Conservation (phyloP, 2,888 invertebrate species). For the Mesopsocus fuscifrons region DNA sequence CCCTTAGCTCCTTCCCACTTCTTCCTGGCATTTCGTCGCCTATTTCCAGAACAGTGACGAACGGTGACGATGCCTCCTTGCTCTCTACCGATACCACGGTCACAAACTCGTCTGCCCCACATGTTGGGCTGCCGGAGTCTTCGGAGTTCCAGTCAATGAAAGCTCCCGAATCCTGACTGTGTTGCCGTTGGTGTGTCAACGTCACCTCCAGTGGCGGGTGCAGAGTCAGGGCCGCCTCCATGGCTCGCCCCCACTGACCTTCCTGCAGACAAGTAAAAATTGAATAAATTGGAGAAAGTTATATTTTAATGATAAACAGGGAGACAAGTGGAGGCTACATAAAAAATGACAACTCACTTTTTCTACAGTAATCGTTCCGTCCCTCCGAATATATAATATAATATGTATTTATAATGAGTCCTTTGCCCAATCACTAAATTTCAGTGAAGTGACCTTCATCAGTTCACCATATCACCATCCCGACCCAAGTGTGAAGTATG, state of each 20-base stretch:
- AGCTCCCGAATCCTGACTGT: conserved; percentile 21
- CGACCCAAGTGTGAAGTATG: too few species aligned
- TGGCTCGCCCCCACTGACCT: neutral
- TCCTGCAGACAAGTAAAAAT: too few species aligned
- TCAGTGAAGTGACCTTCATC: too few species aligned
- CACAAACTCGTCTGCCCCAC: conserved; percentile 29
- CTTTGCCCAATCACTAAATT: too few species aligned
- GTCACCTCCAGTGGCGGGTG: neutral
- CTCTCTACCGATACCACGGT: conserved; percentile 38
- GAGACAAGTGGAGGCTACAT: too few species aligned
- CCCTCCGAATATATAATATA: too few species aligned
- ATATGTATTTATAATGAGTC: too few species aligned
- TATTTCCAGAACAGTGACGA: conserved; percentile 41
- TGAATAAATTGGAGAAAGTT: too few species aligned
- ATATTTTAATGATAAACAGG: too few species aligned
- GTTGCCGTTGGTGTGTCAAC: conserved; percentile 18
- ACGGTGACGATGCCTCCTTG: conserved; percentile 21
- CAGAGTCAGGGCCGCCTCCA: neutral
- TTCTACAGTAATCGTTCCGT: too few species aligned
- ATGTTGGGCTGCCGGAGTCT: conserved; percentile 15
- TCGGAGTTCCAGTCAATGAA: conserved; percentile 20
- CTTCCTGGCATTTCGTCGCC: conserved; percentile 19
- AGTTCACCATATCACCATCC: too few species aligned
- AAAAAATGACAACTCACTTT: too few species aligned
- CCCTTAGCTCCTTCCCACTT: conserved; percentile 22